phyloP scores from a whole-genome alignment of 2,797 vertebrate genomes.

The Serranus cabrilla region DNA sequence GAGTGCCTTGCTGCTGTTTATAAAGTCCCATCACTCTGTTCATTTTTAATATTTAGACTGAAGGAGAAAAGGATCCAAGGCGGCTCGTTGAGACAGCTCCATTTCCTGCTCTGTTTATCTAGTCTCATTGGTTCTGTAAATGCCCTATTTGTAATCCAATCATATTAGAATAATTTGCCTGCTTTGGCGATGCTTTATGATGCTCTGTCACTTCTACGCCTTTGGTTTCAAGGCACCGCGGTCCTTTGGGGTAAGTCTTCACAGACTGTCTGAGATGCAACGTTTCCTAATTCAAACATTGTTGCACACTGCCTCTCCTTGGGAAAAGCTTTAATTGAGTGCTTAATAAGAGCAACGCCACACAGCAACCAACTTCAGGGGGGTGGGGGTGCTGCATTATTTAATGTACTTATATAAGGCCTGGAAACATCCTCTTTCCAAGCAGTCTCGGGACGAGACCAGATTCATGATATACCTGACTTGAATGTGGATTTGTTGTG shows the following conservation, averaged over 20 bases:
- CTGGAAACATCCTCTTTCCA: conserved; percentile 54
- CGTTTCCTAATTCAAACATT: conserved; percentile 80
- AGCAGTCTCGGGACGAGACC: conserved; percentile 35
- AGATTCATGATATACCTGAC: conserved; percentile 21
- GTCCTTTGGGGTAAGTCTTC: conserved; percentile 63
- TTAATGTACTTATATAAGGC: conserved; percentile 69
- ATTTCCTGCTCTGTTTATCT: conserved; percentile 61
- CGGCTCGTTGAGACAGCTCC: conserved; percentile 43
- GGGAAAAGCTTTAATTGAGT: conserved; percentile 84
- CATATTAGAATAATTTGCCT: conserved; percentile 59
- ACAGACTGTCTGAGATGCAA: conserved; percentile 62
- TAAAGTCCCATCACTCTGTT: conserved; percentile 24
- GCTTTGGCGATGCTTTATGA: conserved; percentile 46
- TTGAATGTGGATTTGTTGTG: conserved; percentile 14
- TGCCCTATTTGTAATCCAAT: conserved; percentile 73
- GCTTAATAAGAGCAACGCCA: conserved; percentile 80
- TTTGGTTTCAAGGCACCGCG: conserved; percentile 52
- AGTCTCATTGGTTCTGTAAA: conserved; percentile 64
- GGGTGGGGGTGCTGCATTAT: conserved; percentile 75
- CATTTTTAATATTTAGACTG: conserved; percentile 51
- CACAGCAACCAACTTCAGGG: conserved; percentile 69
- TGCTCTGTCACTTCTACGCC: conserved; percentile 54
- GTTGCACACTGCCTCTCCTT: conserved; percentile 72
- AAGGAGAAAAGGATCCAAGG: conserved; percentile 31
- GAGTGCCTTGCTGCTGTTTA: conserved; percentile 30